A percentile compares a stretch with the other conserved stretches of the same genome.
These are phyloP conservation scores for Drosophila picticornis DNA, from an alignment of 2,888 invertebrate genomes.

Conservation along the genomic window DNA sequence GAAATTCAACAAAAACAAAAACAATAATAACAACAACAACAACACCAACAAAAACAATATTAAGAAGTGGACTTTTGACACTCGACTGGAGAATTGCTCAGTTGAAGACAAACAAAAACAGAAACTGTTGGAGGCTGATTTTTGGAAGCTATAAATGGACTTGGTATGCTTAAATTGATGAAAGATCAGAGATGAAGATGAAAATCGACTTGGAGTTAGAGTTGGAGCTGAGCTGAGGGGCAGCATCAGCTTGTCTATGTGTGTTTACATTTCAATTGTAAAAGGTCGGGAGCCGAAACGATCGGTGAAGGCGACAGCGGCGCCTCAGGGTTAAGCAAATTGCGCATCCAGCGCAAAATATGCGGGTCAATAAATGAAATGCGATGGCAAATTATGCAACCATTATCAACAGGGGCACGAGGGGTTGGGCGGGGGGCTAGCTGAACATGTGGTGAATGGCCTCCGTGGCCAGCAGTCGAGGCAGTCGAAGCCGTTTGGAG, in stretches of 20 bases:
- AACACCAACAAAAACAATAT: background rate
- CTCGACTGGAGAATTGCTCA: constrained; percentile 38
- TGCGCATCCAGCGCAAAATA: constrained; percentile 58
- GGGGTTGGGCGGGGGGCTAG: background rate
- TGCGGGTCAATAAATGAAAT: constrained; percentile 79
- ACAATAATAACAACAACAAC: constrained; percentile 14
- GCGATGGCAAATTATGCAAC: constrained; percentile 68
- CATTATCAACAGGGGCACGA: constrained; percentile 21
- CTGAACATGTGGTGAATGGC: constrained; percentile 27
- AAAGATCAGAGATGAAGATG: constrained; percentile 14
- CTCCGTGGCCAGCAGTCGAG: constrained; percentile 15
- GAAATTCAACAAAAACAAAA: constrained; percentile 26
- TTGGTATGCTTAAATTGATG: constrained; percentile 37
- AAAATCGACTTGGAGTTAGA: background rate
- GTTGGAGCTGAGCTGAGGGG: background rate
- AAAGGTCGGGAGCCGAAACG: constrained; percentile 50
- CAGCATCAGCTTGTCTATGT: constrained; percentile 14
- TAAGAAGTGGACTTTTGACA: constrained; percentile 53
- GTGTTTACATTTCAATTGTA: constrained; percentile 80
- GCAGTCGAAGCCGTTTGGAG: constrained; percentile 35
- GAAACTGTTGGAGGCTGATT: constrained; percentile 35
- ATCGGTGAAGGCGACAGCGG: constrained; percentile 45
- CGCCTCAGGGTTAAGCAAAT: constrained; percentile 68
- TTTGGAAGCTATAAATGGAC: constrained; percentile 11
- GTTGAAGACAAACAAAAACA: constrained; percentile 52